Evolutionary conservation across 2,888 invertebrate genomes (phyloP).

Genomic region (Drosophila multiciliata): DNA sequence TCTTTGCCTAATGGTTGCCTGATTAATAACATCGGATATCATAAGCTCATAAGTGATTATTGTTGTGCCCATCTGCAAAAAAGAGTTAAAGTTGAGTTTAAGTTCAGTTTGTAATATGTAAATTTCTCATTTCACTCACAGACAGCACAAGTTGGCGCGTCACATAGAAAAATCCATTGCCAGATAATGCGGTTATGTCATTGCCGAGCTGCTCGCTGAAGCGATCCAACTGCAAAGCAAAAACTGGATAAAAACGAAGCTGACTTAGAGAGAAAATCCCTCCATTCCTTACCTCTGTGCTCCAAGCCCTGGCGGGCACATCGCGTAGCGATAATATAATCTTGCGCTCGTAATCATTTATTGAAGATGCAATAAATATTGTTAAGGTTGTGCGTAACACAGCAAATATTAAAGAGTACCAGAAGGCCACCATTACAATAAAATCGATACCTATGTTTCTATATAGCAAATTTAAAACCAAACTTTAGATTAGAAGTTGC

Average conservation of each 20-base stretch:
- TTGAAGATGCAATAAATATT: conserved; percentile 86
- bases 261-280: background rate
- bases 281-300: conserved; percentile 83
- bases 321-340: conserved; percentile 85
- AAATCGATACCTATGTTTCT: conserved; percentile 82
- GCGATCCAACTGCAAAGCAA: conserved; percentile 68
- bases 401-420: conserved; percentile 86
- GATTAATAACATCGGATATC: conserved; percentile 85
- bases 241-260: background rate
- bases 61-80: conserved; percentile 86
- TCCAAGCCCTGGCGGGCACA: conserved; percentile 85
- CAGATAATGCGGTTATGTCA: conserved; percentile 81
- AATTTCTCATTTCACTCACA: conserved; percentile 49
- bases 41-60: conserved; percentile 90
- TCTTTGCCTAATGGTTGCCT: conserved; percentile 71
- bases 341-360: conserved; percentile 86
- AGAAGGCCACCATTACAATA: conserved; percentile 86
- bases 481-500: accelerated
- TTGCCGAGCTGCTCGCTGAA: conserved; percentile 81
- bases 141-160: conserved; percentile 82
- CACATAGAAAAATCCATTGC: conserved; percentile 81
- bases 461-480: background rate
- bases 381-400: conserved; percentile 86
- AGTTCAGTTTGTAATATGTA: too few relatives aligned
- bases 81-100: too few relatives aligned